These are phyloP conservation scores for Trissolcus basalis DNA, from an alignment of 1,140 invertebrate species.

Conservation along the genomic window DNA sequence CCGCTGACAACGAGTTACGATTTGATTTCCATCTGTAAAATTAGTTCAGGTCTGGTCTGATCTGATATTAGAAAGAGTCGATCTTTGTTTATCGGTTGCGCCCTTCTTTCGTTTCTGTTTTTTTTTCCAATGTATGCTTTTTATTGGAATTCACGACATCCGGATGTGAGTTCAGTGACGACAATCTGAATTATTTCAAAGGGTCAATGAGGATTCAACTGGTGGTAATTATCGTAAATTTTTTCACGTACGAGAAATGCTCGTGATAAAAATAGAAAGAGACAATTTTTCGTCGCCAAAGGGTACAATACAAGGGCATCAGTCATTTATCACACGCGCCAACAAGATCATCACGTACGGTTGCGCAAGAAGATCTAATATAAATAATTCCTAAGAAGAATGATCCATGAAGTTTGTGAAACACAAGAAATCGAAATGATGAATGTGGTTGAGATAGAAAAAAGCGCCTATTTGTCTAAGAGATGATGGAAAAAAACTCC, in stretches of 20 bases:
- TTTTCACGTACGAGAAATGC: too few species aligned
- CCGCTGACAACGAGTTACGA: slow-evolving; percentile 51
- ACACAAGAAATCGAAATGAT: slow-evolving; percentile 23
- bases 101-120: too few species aligned
- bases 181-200: slow-evolving; percentile 27
- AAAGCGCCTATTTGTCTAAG: slow-evolving; percentile 28
- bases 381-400: slow-evolving; percentile 10
- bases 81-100: neutral
- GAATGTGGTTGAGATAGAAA: slow-evolving; percentile 16
- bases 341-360: too few species aligned
- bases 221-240: too few species aligned
- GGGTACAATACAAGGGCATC: too few species aligned
- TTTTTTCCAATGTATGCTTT: too few species aligned
- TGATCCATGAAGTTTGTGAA: slow-evolving; percentile 13
- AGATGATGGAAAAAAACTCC: slow-evolving; percentile 12
- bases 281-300: too few species aligned
- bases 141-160: too few species aligned
- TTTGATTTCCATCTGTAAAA: neutral
- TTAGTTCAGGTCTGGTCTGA: too few species aligned
- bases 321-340: too few species aligned
- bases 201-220: slow-evolving; percentile 14
- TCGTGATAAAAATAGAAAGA: too few species aligned
- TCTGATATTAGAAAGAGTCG: slow-evolving; percentile 28
- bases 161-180: neutral
- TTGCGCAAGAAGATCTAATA: neutral